A percentile compares a stretch with the other conserved stretches of the same genome.
Conservation (phyloP, 2,888 invertebrate genomes). For the Eurytoma adleriae region DNA sequence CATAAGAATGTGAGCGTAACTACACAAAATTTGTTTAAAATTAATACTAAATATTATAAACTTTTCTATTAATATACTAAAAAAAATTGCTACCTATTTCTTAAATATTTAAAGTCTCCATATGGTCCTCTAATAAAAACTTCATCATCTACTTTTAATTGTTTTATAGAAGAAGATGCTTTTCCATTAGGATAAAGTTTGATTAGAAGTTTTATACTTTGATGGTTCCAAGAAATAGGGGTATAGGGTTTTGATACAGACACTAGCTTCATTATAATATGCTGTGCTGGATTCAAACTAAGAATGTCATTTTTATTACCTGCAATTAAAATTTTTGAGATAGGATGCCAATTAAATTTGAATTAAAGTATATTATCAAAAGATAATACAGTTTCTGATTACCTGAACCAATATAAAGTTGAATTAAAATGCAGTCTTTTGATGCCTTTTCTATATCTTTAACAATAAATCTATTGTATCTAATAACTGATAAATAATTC, state of each 20-base stretch:
- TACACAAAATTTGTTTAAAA: slow-evolving; percentile 53
- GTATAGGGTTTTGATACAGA: slow-evolving; percentile 68
- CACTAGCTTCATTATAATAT: slow-evolving; percentile 65
- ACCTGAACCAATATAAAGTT: slow-evolving; percentile 48
- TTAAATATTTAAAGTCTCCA: slow-evolving; percentile 68
- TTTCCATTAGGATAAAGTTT: slow-evolving; percentile 68
- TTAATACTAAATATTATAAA: slow-evolving; percentile 10
- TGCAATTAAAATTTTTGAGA: slow-evolving; percentile 1
- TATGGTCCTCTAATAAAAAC: slow-evolving; percentile 71
- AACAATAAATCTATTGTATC: slow-evolving; percentile 55
- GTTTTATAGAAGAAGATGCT: slow-evolving; percentile 64
- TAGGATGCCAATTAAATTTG: not conserved
- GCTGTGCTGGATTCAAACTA: slow-evolving; percentile 67
- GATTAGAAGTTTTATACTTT: slow-evolving; percentile 64
- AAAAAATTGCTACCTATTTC: slow-evolving; percentile 64
- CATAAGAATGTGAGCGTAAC: slow-evolving; percentile 69
- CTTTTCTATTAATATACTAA: not conserved
- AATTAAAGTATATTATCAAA: not conserved
- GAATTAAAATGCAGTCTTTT: slow-evolving; percentile 58
- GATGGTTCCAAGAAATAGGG: slow-evolving; percentile 67
- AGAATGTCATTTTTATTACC: slow-evolving; percentile 54
- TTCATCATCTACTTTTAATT: slow-evolving; percentile 61
- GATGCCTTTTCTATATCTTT: slow-evolving; percentile 49
- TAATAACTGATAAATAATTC: slow-evolving; percentile 53
- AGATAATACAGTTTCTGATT: slow-evolving; percentile 10